These are phyloP conservation scores for Entelurus aequoreus DNA, from an alignment of 2,113 vertebrate species.

Conservation along the genomic window DNA sequence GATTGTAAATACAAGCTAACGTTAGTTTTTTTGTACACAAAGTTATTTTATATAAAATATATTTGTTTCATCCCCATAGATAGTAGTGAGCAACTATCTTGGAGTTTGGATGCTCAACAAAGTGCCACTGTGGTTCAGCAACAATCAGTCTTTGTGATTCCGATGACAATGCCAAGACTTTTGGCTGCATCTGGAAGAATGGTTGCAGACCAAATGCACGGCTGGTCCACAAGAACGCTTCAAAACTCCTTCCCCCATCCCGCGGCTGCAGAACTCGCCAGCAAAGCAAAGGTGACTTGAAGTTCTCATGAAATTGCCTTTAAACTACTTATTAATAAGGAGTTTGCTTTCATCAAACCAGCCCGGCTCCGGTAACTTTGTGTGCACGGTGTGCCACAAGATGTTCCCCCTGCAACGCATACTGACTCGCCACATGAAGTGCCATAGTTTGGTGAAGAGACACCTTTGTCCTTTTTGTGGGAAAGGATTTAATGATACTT, in stretches of 20 bases:
- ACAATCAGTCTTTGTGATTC: not conserved
- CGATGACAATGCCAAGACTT: slow-evolving; percentile 13
- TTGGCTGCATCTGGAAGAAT: slow-evolving; percentile 10
- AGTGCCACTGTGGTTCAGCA: slow-evolving; percentile 7
- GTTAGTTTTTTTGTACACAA: no score
- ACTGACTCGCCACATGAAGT: slow-evolving; percentile 85
- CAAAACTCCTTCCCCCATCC: slow-evolving; percentile 34
- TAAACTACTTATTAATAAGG: not conserved
- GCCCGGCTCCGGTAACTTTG: slow-evolving; percentile 58
- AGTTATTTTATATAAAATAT: no score
- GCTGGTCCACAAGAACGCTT: slow-evolving; percentile 48
- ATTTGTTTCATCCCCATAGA: not conserved
- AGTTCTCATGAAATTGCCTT: not conserved
- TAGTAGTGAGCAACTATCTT: slow-evolving; percentile 18
- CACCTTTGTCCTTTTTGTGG: slow-evolving; percentile 80
- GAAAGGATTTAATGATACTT: slow-evolving; percentile 89
- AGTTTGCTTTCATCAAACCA: slow-evolving; percentile 11
- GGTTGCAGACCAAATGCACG: slow-evolving; percentile 12
- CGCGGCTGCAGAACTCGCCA: slow-evolving; percentile 32
- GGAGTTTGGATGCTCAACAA: slow-evolving; percentile 6
- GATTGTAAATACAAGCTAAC: no score
- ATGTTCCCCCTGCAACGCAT: slow-evolving; percentile 83
- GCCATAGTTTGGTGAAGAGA: slow-evolving; percentile 81
- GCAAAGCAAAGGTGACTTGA: slow-evolving; percentile 54
- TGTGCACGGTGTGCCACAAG: slow-evolving; percentile 80